phyloP scores from a whole-genome alignment of 2,888 invertebrate species.

The Aspidapion aeneum region DNA sequence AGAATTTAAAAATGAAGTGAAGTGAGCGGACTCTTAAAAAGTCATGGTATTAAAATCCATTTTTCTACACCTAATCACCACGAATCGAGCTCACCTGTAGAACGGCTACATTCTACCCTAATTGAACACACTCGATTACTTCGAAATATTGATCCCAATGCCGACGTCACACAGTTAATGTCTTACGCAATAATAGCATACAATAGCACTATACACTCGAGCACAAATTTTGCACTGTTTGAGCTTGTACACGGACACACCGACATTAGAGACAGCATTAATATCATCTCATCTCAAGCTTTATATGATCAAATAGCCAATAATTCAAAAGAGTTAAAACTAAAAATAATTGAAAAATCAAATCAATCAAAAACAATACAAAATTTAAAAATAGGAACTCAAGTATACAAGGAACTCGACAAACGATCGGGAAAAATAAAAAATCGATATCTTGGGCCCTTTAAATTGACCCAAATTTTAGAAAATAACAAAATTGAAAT shows the following conservation, averaged over 20 bases:
- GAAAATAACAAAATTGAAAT: slow-evolving; percentile 6
- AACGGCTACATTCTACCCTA: slow-evolving; percentile 13
- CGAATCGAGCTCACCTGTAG: slow-evolving; percentile 11
- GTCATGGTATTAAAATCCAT: slow-evolving; percentile 8
- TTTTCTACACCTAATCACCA: slow-evolving; percentile 6
- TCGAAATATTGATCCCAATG: background rate
- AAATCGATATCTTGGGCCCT: slow-evolving; percentile 6
- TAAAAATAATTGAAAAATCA: background rate
- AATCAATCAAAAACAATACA: background rate
- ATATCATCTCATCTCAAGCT: background rate
- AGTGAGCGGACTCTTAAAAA: slow-evolving; percentile 1
- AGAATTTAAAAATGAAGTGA: slow-evolving; percentile 11
- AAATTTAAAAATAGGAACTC: background rate
- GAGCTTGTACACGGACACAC: slow-evolving; percentile 4
- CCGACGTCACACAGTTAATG: background rate
- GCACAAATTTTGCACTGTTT: background rate
- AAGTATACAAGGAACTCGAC: slow-evolving; percentile 4
- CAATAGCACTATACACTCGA: slow-evolving; percentile 1
- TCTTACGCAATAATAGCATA: slow-evolving; percentile 7
- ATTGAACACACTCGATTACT: slow-evolving; percentile 12
- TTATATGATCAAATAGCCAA: background rate
- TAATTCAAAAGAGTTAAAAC: background rate
- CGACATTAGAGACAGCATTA: background rate
- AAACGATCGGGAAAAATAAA: background rate
- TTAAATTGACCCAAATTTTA: slow-evolving; percentile 7